Conservation (phyloP, 2,113 vertebrate genomes). For the Myanophis thanlyinensis region DNA sequence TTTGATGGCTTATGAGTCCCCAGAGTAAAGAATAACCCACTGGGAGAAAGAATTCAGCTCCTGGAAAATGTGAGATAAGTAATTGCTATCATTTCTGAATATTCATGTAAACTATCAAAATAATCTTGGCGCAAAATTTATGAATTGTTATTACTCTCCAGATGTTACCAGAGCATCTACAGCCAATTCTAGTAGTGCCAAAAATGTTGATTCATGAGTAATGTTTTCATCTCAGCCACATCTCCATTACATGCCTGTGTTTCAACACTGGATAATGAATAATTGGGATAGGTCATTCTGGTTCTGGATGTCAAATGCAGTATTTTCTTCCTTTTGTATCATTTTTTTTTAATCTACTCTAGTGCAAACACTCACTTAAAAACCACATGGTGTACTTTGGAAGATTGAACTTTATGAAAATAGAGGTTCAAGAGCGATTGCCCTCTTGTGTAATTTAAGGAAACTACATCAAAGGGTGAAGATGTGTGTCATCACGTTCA, state of each 20-base stretch:
- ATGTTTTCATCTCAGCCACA: neutral
- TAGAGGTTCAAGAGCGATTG: neutral
- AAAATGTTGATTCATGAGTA: neutral
- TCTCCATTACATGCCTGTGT: neutral
- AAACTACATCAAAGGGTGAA: neutral
- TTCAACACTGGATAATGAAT: neutral
- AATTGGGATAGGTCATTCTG: neutral
- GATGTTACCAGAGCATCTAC: neutral
- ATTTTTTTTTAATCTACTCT: neutral
- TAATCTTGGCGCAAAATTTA: neutral
- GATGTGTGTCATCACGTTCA: neutral
- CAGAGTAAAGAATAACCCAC: neutral
- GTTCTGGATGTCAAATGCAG: neutral
- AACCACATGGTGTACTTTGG: neutral
- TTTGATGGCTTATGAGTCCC: neutral
- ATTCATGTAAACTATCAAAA: neutral
- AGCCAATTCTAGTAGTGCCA: neutral
- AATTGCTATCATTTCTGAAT: neutral
- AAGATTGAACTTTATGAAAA: neutral
- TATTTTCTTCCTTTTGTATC: neutral
- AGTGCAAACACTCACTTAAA: neutral
- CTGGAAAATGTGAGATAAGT: neutral
- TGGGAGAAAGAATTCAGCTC: neutral
- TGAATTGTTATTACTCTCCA: neutral
- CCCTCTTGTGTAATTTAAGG: neutral